Evolutionary conservation across 1,140 invertebrate genomes (phyloP).

Genomic region (Triops cancriformis): DNA sequence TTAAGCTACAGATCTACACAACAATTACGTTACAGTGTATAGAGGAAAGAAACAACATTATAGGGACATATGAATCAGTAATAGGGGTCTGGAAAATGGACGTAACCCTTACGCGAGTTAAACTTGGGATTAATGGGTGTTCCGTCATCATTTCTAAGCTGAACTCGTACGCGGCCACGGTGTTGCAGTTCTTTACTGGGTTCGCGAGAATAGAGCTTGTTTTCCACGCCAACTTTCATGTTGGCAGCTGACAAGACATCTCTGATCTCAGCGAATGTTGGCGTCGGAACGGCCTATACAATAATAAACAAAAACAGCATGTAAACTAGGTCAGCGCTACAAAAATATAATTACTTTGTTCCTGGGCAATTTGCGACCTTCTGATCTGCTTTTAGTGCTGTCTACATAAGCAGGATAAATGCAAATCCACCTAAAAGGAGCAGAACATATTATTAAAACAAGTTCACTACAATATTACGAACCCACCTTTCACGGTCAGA

Average conservation of each 20-base stretch:
- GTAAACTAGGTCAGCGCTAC: background rate
- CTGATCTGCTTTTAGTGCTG: constrained; percentile 77
- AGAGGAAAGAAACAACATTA: too few species aligned
- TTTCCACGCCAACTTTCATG: constrained; percentile 80
- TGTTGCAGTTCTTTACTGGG: constrained; percentile 73
- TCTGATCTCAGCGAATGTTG: constrained; percentile 83
- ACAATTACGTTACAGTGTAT: too few species aligned
- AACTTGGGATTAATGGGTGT: constrained; percentile 62
- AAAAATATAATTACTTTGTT: constrained; percentile 46
- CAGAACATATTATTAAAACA: constrained; percentile 21
- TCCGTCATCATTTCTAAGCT: constrained; percentile 87
- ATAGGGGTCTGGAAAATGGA: constrained; percentile 21
- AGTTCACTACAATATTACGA: constrained; percentile 18
- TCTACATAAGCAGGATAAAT: constrained; percentile 96
- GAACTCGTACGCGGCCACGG: constrained; percentile 80
- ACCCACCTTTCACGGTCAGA: constrained; percentile 52
- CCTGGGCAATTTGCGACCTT: constrained; percentile 77
- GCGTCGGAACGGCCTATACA: constrained; percentile 77
- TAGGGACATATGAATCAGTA: too few species aligned
- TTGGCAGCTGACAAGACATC: constrained; percentile 78
- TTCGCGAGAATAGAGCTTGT: constrained; percentile 88
- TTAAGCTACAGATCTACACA: too few species aligned
- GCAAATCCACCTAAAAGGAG: constrained; percentile 75
- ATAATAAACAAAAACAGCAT: background rate
- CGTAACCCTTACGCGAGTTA: constrained; percentile 51